Base-by-base conservation (phyloP, 2,888 invertebrate genomes). In the Blomia tropicalis region DNA sequence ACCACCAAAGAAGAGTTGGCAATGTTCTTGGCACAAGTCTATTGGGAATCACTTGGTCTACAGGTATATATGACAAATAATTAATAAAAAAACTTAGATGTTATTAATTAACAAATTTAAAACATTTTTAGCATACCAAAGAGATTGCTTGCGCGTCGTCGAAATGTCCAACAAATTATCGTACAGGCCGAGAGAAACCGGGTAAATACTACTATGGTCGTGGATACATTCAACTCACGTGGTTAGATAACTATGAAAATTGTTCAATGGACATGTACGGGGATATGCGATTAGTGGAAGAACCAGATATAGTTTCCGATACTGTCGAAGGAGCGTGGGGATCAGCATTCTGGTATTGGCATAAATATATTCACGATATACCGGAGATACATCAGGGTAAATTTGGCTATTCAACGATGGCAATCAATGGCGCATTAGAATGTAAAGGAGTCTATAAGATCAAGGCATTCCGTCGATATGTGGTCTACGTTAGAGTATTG, bases 251-350 rank as follows among this genome's bases (percentile, higher is more conserved):
- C 19, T 61, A 61, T 29, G 61, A 31, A 53, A 53, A 54, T 14
- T 59, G 54, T 29, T 60, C 69, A 67, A 58, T 72, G 69, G 27
- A 62, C n/a, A 23, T 62, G 7, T 62, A 62, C 23, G 58, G 58
- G 1, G 62, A 62, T 41, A 23, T 53, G 32, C n/a, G 62, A 31
- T 23, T 62, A 31, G 58, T 62, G 1, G 58, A 62, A 11, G 25
- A 62, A 27, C 61, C 61, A 2, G 36, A 61, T 36, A n/a, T 61
- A 5, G 61, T 61, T 3, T 61, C 61, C 4, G 61, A 61, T 19
- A 61, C 61, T 27, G 43, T 29, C 25, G 61, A 61, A 41, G 61
- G 61, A 25, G 53, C 61, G 5, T 61, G 61, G 61, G 61, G 61
- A 5, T 54, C 61, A 17, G 61, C 61, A 2, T 61, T 61, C 53